Evolutionary conservation across 2,797 vertebrate genomes (phyloP).

Genomic region (Tinamus major): DNA sequence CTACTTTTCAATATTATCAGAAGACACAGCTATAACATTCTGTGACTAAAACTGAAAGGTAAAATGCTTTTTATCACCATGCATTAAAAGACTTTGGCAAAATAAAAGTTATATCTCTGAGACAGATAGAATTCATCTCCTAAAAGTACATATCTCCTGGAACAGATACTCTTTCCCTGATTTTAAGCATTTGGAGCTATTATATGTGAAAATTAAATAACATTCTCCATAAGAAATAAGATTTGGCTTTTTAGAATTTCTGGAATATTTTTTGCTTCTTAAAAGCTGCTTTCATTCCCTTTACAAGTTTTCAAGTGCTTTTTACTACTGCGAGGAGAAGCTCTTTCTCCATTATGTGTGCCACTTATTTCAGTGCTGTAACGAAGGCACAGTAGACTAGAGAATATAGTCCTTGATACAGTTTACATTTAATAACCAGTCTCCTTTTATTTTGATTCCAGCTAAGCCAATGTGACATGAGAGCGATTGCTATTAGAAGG

Average conservation of each 20-base stretch:
- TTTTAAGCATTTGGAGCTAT: conserved; percentile 25
- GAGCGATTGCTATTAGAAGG: not conserved
- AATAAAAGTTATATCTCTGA: not conserved
- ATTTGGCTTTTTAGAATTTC: conserved; percentile 1
- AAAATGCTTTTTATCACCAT: not conserved
- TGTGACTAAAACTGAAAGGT: conserved; percentile 37
- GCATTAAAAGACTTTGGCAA: not conserved
- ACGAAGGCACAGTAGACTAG: not conserved
- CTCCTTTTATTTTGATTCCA: conserved; percentile 6
- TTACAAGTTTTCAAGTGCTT: not conserved
- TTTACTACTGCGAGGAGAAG: not conserved
- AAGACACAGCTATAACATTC: not conserved
- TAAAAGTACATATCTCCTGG: conserved; percentile 18
- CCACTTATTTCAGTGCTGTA: not conserved
- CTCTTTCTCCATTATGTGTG: not conserved
- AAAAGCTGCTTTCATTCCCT: not conserved
- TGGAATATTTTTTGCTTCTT: not conserved
- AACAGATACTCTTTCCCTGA: conserved; percentile 10
- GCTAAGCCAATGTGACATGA: not conserved
- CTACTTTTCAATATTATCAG: not conserved
- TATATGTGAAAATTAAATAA: conserved; percentile 27
- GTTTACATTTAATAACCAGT: not conserved
- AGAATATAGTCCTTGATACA: not conserved
- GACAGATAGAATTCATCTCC: conserved; percentile 2
- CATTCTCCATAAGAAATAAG: not conserved